A percentile compares a stretch with the other conserved stretches of the same genome.
Conservation (phyloP, 2,797 vertebrate genomes). For the Apogon hyalosoma region DNA sequence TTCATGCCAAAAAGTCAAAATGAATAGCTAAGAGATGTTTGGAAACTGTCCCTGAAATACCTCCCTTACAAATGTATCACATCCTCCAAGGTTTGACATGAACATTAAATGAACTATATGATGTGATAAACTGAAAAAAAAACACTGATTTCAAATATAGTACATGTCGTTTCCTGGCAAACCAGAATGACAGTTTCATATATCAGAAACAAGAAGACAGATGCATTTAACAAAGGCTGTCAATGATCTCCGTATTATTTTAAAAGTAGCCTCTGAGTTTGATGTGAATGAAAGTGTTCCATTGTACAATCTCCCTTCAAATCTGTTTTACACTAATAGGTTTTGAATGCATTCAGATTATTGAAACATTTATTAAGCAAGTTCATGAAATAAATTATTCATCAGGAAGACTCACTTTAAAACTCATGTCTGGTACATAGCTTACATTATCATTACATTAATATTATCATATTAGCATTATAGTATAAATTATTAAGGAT, state of each 20-base stretch:
- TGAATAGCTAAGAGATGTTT: no score
- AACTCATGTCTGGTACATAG: slow-evolving; percentile 45
- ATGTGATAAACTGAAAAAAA: background rate
- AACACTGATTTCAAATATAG: background rate
- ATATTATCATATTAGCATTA: slow-evolving; percentile 42
- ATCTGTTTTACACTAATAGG: slow-evolving; percentile 17
- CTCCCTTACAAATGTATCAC: no score
- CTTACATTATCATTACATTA: slow-evolving; percentile 52
- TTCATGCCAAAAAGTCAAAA: no score
- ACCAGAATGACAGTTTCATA: background rate
- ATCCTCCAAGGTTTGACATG: background rate
- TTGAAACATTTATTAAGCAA: slow-evolving; percentile 59
- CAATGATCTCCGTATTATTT: background rate
- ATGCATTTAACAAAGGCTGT: background rate
- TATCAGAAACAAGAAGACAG: background rate
- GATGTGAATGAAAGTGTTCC: background rate
- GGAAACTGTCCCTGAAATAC: no score
- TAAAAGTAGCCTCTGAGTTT: background rate
- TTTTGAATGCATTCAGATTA: slow-evolving; percentile 26
- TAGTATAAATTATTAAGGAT: slow-evolving; percentile 49
- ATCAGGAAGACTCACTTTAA: slow-evolving; percentile 41
- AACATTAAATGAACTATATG: background rate
- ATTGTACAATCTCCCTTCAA: background rate
- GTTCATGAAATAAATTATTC: slow-evolving; percentile 47
- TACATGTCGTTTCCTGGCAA: background rate